Conservation (phyloP, 2,797 vertebrate genomes). For the Lemur catta region DNA sequence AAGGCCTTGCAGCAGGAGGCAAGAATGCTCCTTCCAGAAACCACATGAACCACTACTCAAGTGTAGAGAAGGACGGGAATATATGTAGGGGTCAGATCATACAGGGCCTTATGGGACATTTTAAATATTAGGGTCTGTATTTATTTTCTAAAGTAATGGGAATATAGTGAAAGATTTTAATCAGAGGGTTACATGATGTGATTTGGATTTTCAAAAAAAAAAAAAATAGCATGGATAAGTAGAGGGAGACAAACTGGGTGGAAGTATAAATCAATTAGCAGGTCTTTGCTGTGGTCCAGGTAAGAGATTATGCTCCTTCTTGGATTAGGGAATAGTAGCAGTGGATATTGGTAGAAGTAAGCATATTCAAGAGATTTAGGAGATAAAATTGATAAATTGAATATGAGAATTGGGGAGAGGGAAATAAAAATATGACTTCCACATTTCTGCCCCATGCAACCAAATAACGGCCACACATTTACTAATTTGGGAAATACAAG, state of each 20-base stretch:
- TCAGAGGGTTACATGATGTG: neutral
- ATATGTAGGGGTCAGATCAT: neutral
- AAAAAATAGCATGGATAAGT: neutral
- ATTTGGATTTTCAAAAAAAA: neutral
- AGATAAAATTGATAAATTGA: neutral
- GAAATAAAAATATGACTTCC: neutral
- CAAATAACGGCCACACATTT: neutral
- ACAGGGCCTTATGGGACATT: neutral
- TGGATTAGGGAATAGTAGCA: neutral
- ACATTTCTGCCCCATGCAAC: neutral
- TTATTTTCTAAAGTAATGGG: neutral
- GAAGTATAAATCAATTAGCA: neutral
- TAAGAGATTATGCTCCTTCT: neutral
- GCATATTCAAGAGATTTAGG: neutral
- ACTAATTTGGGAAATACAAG: neutral
- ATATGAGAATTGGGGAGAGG: neutral
- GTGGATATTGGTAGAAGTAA: neutral
- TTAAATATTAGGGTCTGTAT: neutral
- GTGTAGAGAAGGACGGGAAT: neutral
- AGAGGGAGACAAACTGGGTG: neutral
- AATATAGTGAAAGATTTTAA: conserved; percentile 7
- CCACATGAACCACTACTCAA: neutral
- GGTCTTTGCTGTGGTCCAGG: neutral
- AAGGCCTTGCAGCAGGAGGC: neutral
- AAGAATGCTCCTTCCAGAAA: neutral